These are phyloP conservation scores for Phenganax marumi DNA, from an alignment of 92 coral and sea anemone genomes.

Conservation along the genomic window DNA sequence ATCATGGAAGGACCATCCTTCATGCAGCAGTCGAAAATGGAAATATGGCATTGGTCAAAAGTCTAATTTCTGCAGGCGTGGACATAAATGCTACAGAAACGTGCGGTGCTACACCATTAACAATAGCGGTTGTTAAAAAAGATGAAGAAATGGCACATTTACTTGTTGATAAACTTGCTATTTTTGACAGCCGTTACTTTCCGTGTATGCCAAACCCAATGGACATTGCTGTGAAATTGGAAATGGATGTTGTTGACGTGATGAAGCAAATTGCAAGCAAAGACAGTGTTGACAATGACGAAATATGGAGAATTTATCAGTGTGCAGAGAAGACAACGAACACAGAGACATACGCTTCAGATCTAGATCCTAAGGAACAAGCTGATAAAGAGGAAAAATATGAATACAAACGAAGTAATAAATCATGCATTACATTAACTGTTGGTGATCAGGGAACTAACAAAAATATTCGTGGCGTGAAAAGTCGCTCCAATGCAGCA, in stretches of 20 bases:
- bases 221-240: constrained; percentile 7
- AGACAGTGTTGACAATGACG: background rate
- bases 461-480: constrained; percentile 26
- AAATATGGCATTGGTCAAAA: constrained; percentile 33
- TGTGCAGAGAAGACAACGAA: background rate
- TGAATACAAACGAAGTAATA: background rate
- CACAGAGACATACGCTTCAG: background rate
- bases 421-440: background rate
- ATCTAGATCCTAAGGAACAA: background rate
- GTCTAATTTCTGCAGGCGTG: constrained; percentile 47
- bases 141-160: constrained; percentile 25
- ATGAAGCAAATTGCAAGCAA: constrained; percentile 4
- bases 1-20: constrained; percentile 48
- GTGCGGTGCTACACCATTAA: constrained; percentile 61
- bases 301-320: constrained; percentile 31
- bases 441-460: constrained; percentile 49
- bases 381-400: background rate
- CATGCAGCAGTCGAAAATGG: constrained; percentile 58
- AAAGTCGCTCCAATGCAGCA: constrained; percentile 29
- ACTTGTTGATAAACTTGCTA: constrained; percentile 47
- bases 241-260: constrained; percentile 14
- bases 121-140: constrained; percentile 46
- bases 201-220: constrained; percentile 5
- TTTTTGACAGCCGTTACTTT: constrained; percentile 8
- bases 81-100: constrained; percentile 56